Percentiles rank a stretch among this genome's conserved stretches.
These are phyloP conservation scores for Trissoscelio sp. DNA, from an alignment of 2,888 invertebrate genomes.

Conservation along the genomic window DNA sequence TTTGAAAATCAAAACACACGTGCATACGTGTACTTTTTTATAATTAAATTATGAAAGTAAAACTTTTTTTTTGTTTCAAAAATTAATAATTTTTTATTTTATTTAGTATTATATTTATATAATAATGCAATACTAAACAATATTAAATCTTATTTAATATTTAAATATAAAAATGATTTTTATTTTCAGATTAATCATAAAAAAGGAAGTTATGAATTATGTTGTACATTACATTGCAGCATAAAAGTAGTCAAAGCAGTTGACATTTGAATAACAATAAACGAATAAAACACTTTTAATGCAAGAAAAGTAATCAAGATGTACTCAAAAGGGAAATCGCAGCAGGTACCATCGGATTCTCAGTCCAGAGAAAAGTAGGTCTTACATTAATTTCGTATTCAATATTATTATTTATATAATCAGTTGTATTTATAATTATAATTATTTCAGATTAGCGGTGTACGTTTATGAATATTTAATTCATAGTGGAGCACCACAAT, in stretches of 20 bases:
- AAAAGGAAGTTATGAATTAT: not conserved
- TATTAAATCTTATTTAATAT: too few species aligned
- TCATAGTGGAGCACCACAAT: slow-evolving; percentile 87
- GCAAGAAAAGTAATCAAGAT: slow-evolving; percentile 86
- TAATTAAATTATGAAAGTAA: too few species aligned
- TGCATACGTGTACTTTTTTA: too few species aligned
- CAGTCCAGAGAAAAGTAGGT: slow-evolving; percentile 52
- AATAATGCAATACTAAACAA: too few species aligned
- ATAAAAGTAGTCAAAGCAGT: not conserved
- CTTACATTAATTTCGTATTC: not conserved
- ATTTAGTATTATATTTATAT: too few species aligned
- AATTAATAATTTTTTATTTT: too few species aligned
- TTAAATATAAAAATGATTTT: too few species aligned
- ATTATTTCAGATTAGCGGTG: slow-evolving; percentile 96
- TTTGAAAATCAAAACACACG: too few species aligned
- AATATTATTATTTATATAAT: too few species aligned
- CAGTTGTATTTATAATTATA: too few species aligned
- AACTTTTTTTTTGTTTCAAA: too few species aligned
- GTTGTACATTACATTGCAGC: not conserved
- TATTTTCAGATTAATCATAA: not conserved
- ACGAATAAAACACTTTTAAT: slow-evolving; percentile 96
- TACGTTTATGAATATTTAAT: slow-evolving; percentile 99
- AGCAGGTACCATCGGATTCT: slow-evolving; percentile 40
- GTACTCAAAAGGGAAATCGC: slow-evolving; percentile 33
- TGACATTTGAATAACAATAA: not conserved